Evolutionary conservation across 2,888 invertebrate genomes (phyloP), one percentile per base, ranked within the genome.

Genomic region (Tuberolachnus salignus): DNA sequence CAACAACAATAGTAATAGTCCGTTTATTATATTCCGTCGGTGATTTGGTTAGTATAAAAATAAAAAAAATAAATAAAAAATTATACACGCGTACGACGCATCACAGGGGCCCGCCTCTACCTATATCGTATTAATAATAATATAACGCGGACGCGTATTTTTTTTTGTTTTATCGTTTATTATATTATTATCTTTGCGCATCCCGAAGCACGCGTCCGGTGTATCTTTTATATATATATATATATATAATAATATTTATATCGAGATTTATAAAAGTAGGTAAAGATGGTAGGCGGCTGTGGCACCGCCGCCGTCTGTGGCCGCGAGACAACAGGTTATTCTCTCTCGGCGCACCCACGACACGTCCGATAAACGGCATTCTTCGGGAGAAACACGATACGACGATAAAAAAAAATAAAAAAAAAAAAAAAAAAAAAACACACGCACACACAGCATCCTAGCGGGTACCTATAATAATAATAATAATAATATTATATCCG

Each of bases 281-380:
- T 46, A 61, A 72, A 72, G 73, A 73, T 51, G 61, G 51, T 63
- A 51, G 63, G 3, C 8, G n/a, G 4, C n/a, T 51, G 6, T 16
- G 1, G 16, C 10, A 16, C 16, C 51, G 16, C 3, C 16, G 53
- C 19, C 9, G 53, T 53, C n/a, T 53, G 46, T 49, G 64, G 53
- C 63, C 21, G 73, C 53, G 55, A 72, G 73, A 74, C 73, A 64
- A 74, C 73, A 64, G 73, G 73, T 74, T n/a, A n/a, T n/a, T 74
- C 73, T 74, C 63, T 74, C 73, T 19, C 53, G 73, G 73, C 73
- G 73, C 73, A 74, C 73, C 73, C 73, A 74, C 73, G 23, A 74
- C 73, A 63, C 64, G 73, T 74, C 73, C 51, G 42, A 74, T 74
- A 74, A 64, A 74, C 73, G 53, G 73, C 73, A 74, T 74, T 74